Evolutionary conservation across 53 echinoderm and acorn worm genomes (phyloP).

Genomic region (Temnopleurus reevesii): DNA sequence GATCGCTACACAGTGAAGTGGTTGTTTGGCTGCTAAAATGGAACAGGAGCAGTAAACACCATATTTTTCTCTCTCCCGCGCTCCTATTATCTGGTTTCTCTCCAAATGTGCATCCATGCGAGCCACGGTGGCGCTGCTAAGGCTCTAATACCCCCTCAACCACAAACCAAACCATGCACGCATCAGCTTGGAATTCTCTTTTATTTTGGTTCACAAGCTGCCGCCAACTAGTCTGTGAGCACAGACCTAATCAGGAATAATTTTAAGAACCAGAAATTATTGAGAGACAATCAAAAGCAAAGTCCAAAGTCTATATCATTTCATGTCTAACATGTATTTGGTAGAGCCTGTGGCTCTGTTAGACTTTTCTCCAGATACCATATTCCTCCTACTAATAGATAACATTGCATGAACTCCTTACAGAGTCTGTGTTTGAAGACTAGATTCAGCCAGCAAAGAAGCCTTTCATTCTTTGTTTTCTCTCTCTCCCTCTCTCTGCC

Average conservation of each 20-base stretch:
- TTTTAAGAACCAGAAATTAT: no score
- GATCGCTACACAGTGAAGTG: conserved; percentile 11
- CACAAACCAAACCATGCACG: conserved; percentile 45
- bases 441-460: neutral
- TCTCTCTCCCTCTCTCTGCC: neutral
- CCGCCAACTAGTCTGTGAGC: neutral
- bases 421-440: no score
- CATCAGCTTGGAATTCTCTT: conserved; percentile 28
- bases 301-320: no score
- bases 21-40: neutral
- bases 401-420: no score
- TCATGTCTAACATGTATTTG: no score
- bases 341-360: no score
- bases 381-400: no score
- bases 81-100: neutral
- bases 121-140: conserved; percentile 30
- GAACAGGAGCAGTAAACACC: conserved; percentile 38
- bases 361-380: no score
- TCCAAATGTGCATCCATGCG: conserved; percentile 25
- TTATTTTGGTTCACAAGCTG: neutral
- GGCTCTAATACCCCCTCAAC: conserved; percentile 37
- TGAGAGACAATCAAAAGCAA: no score
- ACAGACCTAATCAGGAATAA: no score
- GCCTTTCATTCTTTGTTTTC: neutral
- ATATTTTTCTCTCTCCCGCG: conserved; percentile 11